These are phyloP conservation scores for Drosophila putrida DNA, from an alignment of 2,888 invertebrate genomes.

Conservation along the genomic window DNA sequence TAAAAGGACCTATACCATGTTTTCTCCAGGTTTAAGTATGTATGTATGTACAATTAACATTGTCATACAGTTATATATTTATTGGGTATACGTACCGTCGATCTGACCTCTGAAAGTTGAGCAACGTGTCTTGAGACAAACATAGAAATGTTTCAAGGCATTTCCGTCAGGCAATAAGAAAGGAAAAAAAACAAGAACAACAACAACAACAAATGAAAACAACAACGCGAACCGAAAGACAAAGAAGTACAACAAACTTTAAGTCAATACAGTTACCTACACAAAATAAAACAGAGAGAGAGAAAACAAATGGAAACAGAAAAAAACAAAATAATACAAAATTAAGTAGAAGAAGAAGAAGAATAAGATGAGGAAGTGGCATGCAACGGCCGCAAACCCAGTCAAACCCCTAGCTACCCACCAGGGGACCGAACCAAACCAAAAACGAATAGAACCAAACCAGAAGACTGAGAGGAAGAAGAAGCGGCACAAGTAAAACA, in stretches of 20 bases:
- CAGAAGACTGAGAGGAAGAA: slow-evolving; percentile 28
- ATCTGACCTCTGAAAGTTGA: slow-evolving; percentile 32
- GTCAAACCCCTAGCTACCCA: slow-evolving; percentile 40
- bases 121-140: slow-evolving; percentile 39
- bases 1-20: too few species aligned
- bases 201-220: neutral
- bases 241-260: slow-evolving; percentile 76
- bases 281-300: slow-evolving; percentile 29
- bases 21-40: too few species aligned
- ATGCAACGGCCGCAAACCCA: slow-evolving; percentile 53
- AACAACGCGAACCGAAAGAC: slow-evolving; percentile 48
- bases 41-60: too few species aligned
- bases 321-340: slow-evolving; percentile 65
- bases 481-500: slow-evolving; percentile 68
- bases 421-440: slow-evolving; percentile 28
- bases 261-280: slow-evolving; percentile 74
- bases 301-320: slow-evolving; percentile 30
- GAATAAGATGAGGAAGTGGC: slow-evolving; percentile 20
- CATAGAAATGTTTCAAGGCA: slow-evolving; percentile 70
- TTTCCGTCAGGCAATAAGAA: slow-evolving; percentile 65
- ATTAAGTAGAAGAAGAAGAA: slow-evolving; percentile 53
- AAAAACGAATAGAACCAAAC: too few species aligned
- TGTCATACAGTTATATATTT: neutral
- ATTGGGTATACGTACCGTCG: slow-evolving; percentile 7
- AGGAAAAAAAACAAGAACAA: slow-evolving; percentile 23